These are phyloP conservation scores for Trichonephila clavipes DNA, from an alignment of 1,140 invertebrate genomes.

Conservation along the genomic window DNA sequence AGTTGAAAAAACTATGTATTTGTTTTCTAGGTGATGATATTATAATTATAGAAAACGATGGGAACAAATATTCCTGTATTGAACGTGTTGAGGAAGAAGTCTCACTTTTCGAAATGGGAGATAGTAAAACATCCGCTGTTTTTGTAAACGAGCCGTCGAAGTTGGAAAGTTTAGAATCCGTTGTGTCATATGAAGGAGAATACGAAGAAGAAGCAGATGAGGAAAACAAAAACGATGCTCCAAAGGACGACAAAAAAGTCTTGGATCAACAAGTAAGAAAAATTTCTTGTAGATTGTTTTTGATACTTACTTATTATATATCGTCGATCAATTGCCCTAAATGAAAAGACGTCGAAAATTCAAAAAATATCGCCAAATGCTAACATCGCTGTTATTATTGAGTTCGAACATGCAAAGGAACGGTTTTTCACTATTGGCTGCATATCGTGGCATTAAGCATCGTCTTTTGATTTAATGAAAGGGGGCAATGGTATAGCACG, in stretches of 20 bases:
- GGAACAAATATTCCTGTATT: not conserved
- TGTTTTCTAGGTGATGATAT: not conserved
- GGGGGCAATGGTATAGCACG: too few species aligned
- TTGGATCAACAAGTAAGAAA: not conserved
- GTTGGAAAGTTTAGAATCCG: not conserved
- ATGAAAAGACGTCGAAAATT: too few species aligned
- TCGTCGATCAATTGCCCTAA: too few species aligned
- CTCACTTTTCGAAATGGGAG: not conserved
- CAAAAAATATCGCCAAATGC: too few species aligned
- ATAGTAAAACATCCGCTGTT: not conserved
- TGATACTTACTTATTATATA: too few species aligned
- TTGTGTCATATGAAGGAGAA: not conserved
- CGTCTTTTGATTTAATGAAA: too few species aligned
- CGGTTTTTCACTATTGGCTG: too few species aligned
- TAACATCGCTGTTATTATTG: too few species aligned
- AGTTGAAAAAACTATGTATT: not conserved
- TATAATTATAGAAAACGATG: not conserved
- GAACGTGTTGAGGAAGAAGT: not conserved
- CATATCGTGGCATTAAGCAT: too few species aligned
- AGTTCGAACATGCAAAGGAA: too few species aligned
- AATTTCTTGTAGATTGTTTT: not conserved
- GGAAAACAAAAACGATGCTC: not conserved
- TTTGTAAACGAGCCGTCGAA: not conserved
- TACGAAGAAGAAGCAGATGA: not conserved
- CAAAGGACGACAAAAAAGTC: not conserved